Evolutionary conservation across 2,888 invertebrate genomes (phyloP).

Genomic region (Acanthosepion lycidas): DNA sequence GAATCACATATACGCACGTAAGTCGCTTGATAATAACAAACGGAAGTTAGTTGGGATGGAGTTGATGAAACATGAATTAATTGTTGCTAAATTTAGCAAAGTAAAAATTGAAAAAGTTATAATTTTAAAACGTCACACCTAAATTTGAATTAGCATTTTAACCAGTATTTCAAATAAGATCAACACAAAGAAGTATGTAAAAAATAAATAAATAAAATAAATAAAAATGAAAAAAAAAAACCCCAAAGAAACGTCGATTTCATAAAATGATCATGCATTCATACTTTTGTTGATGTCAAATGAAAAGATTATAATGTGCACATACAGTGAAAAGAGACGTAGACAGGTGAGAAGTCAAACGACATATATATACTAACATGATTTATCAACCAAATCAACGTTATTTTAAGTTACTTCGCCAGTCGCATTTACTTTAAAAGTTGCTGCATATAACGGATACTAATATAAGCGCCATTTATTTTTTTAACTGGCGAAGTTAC

Average conservation of each 20-base stretch:
- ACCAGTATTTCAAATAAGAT: no score
- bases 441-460: no score
- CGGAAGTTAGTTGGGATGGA: not conserved
- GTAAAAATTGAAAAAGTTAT: not conserved
- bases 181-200: not conserved
- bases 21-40: not conserved
- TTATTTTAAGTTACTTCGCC: not conserved
- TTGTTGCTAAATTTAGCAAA: not conserved
- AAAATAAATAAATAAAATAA: not conserved
- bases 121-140: not conserved
- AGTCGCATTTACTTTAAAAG: not conserved
- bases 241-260: not conserved
- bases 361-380: not conserved
- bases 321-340: not conserved
- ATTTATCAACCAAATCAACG: not conserved
- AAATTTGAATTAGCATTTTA: not conserved
- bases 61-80: not conserved
- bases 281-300: not conserved
- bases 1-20: no score
- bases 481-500: no score
- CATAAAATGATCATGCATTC: not conserved
- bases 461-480: no score
- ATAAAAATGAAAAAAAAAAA: not conserved
- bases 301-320: not conserved
- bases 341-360: not conserved